These are phyloP conservation scores for Anser brachyrhynchus DNA, from an alignment of 2,113 vertebrate species.

Conservation along the genomic window DNA sequence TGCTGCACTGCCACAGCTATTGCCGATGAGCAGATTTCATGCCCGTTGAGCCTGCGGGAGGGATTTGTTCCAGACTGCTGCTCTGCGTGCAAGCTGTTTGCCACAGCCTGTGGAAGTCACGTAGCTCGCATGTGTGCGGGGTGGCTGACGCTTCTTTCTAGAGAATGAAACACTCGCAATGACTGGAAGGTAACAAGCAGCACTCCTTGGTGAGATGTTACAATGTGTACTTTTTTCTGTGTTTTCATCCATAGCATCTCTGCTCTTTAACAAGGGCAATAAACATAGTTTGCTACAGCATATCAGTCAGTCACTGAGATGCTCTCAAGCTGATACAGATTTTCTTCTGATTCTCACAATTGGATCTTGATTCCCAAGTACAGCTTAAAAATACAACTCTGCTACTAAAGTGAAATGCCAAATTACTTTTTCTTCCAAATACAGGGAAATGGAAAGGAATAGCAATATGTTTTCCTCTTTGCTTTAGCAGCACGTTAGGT, in stretches of 20 bases:
- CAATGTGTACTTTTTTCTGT: background rate
- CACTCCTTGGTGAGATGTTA: background rate
- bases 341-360: background rate
- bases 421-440: background rate
- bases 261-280: background rate
- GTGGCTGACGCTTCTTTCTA: background rate
- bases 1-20: background rate
- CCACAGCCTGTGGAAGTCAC: background rate
- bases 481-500: background rate
- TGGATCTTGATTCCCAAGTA: background rate
- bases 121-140: background rate
- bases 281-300: background rate
- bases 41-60: background rate
- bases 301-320: background rate
- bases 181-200: background rate
- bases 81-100: background rate
- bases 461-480: background rate
- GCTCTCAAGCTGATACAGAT: background rate
- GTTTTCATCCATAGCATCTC: background rate
- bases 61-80: background rate
- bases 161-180: background rate
- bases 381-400: background rate
- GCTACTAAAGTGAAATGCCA: background rate
- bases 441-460: background rate
- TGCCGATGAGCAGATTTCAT: accelerated